These are phyloP conservation scores for Sialis fuliginosa DNA, from an alignment of 2,888 invertebrate genomes.

Conservation along the genomic window DNA sequence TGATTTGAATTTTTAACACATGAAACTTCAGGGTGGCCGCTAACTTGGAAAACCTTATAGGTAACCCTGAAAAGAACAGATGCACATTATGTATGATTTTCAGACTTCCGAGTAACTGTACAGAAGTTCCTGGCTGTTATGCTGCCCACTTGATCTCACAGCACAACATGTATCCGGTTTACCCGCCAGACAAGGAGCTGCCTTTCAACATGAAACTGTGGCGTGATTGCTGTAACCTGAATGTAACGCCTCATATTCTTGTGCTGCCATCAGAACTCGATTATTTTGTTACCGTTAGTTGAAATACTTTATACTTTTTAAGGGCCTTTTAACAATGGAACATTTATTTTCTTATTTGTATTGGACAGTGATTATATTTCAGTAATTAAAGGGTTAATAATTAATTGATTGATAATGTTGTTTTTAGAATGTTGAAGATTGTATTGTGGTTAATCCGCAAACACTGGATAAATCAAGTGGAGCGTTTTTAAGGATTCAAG, in stretches of 20 bases:
- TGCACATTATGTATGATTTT: no score
- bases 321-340: constrained; percentile 2
- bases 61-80: neutral
- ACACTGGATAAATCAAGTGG: constrained; percentile 65
- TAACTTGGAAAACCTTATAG: no score
- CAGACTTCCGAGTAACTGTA: no score
- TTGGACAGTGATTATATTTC: constrained; percentile 3
- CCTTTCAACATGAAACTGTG: constrained; percentile 54
- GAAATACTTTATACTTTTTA: neutral
- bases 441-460: constrained; percentile 75
- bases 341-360: neutral
- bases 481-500: constrained; percentile 51
- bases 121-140: constrained; percentile 39
- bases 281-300: constrained; percentile 57
- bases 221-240: constrained; percentile 51
- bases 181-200: constrained; percentile 49
- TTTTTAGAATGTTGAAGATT: constrained; percentile 60
- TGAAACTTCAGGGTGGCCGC: no score
- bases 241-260: constrained; percentile 61
- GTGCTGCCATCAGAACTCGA: constrained; percentile 72
- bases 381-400: no score
- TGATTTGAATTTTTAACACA: no score
- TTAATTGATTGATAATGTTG: no score
- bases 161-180: constrained; percentile 65
- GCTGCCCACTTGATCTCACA: constrained; percentile 60